Percentiles rank a stretch among this genome's conserved stretches.
Evolutionary conservation across 2,797 vertebrate species (phyloP).

Genomic region (Knipowitschia caucasica): DNA sequence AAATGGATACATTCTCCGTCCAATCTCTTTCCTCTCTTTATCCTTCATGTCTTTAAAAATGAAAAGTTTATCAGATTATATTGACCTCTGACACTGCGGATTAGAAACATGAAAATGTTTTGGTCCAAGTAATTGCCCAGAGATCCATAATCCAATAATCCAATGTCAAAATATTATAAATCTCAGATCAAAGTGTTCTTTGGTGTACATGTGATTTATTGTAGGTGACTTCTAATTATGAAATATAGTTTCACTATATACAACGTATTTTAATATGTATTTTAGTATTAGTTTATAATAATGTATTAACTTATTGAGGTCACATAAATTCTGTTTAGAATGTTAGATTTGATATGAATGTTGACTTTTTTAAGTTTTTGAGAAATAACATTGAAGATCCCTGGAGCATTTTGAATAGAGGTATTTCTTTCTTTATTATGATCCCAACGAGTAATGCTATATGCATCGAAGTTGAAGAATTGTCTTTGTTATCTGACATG

Average conservation of each 20-base stretch:
- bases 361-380: slow-evolving; percentile 50
- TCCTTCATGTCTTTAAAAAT: slow-evolving; percentile 24
- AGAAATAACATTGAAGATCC: slow-evolving; percentile 9
- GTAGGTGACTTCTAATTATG: neutral
- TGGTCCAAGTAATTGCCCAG: slow-evolving; percentile 36
- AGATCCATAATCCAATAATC: slow-evolving; percentile 53
- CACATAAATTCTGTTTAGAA: slow-evolving; percentile 48
- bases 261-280: no score
- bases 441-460: no score
- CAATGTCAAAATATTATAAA: slow-evolving; percentile 29
- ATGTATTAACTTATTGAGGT: slow-evolving; percentile 43
- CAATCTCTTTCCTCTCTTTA: slow-evolving; percentile 31
- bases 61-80: slow-evolving; percentile 48
- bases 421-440: no score
- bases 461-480: no score
- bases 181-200: slow-evolving; percentile 25
- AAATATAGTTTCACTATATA: no score
- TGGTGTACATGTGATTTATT: slow-evolving; percentile 16
- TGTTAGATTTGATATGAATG: slow-evolving; percentile 44
- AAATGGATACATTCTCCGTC: slow-evolving; percentile 17
- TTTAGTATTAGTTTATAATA: no score
- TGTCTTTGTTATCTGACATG: no score
- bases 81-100: slow-evolving; percentile 50
- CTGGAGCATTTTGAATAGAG: neutral
- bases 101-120: slow-evolving; percentile 50